Base-by-base conservation (phyloP, 1,140 invertebrate genomes). In the Triops longicaudatus region DNA sequence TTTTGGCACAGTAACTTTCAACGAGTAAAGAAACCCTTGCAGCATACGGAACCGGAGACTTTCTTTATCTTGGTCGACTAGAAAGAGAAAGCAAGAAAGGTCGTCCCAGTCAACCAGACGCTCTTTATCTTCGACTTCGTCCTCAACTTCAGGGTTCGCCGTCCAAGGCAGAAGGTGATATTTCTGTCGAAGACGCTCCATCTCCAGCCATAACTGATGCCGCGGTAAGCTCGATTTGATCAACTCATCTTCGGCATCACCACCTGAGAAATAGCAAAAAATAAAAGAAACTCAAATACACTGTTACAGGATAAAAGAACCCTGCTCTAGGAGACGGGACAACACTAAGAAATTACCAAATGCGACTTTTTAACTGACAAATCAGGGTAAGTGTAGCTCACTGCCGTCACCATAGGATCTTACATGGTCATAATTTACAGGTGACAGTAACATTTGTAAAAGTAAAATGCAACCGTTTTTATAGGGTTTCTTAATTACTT, bases 111-210 rank as follows among this genome's bases (percentile, higher is more conserved):
- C 76, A 41, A 86, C 84, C 17, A 83, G 74, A 31, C 85, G 79
- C 28, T 86, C 85, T 6, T 81, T 74, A 81, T 86, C 85, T 76
- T 85, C 84, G 80, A 83, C 82, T 73, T 81, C 80, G 72, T 84
- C 83, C 22, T 83, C 82, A 28, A 82, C 83, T 28, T 75, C 79
- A 12, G 79, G 28, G 80, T 83, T 81, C 31, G 83, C 82, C 81
- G 81, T 80, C 82, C 84, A 85, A 77, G 86, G 85, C 74, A 86
- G 81, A 83, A 82, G 85, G 79, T 84, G 82, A 42, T 80, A 50
- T 27, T 31, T 28, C 76, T 83, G 81, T 72, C 86, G 80, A 0
- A 83, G 73, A 11, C 42, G 77, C 80, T 86, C 86, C 73, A 86
- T 80, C 50, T 82, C 77, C 12, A 85, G 71, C 86, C 86, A 86